Base-by-base conservation (phyloP, 2,113 vertebrate genomes). In the Scophthalmus maximus region DNA sequence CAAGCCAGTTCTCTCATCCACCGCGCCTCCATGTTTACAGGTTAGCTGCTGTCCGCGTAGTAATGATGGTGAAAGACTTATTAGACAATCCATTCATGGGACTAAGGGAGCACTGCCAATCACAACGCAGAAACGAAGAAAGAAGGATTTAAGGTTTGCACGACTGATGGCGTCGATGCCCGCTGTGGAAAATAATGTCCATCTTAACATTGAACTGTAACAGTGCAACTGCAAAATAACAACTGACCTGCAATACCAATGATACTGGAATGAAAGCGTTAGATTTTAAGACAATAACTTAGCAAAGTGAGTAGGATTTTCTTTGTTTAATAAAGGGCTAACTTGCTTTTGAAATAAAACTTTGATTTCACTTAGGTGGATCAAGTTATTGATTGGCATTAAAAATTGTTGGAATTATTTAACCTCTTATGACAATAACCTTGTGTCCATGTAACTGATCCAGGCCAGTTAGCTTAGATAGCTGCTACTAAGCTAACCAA, bases 21-120 rank as follows among this genome's bases (percentile, higher is more conserved):
- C 51, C 49, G 78, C 61, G 8, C 52, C 65, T 76, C 36, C 44
- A 61, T 73, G 84, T 86, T 86, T 88, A 81, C 84, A 86, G 52
- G 5, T 60, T 76, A 74, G 73, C 64, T 23, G 69, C 74, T 73
- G 60, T 80, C 58, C 22, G 25, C 3, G 14, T 40, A 60, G 50
- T 20, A 34, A 68, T n/a, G 17, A 46, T 49, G 55, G 59, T n/a
- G n/a, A 34, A 20, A 20, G 22, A 57, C 29, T n/a, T n/a, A n/a
- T n/a, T 53, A 46, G 88, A 89, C 80, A 85, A 88, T 88, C 87
- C 61, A 62, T 64, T n/a, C 36, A 25, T 49, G 36, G 29, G 40
- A 78, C 51, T 49, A 5, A 61, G 64, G n/a, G 49, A 72, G 76
- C 6, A 14, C 51, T 56, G 64, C 83, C 77, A 88, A 74, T 89